A percentile compares a stretch with the other conserved stretches of the same genome.
phyloP scores from a whole-genome alignment of 2,797 vertebrate genomes.

The Mormyrops attenuatus region DNA sequence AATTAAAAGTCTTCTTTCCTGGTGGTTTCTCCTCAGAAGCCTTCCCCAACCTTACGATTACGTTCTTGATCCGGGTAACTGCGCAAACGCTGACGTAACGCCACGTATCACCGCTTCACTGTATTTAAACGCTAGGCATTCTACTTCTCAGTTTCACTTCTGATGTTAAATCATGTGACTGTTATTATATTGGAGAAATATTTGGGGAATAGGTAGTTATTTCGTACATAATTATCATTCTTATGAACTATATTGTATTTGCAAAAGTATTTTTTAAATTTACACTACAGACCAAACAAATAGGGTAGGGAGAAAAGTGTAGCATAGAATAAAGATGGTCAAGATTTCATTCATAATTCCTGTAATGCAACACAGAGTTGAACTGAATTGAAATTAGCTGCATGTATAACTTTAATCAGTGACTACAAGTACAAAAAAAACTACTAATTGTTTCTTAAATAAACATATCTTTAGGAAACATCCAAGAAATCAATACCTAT shows the following conservation, averaged over 20 bases:
- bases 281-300: background rate
- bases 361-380: background rate
- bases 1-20: background rate
- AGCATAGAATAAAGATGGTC: background rate
- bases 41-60: background rate
- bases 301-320: background rate
- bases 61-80: background rate
- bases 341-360: background rate
- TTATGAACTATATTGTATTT: background rate
- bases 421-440: background rate
- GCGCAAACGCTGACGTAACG: conserved; percentile 7
- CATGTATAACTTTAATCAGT: background rate
- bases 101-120: background rate
- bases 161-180: background rate
- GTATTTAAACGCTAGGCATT: background rate
- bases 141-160: background rate
- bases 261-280: background rate
- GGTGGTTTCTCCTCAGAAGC: background rate
- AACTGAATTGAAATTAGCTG: background rate
- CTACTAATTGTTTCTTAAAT: background rate
- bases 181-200: background rate
- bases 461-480: background rate
- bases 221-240: background rate
- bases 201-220: background rate
- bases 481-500: background rate